A percentile compares a stretch with the other conserved stretches of the same genome.
phyloP scores from a whole-genome alignment of 2,797 vertebrate genomes.

The Oceanodroma leucorhoa region DNA sequence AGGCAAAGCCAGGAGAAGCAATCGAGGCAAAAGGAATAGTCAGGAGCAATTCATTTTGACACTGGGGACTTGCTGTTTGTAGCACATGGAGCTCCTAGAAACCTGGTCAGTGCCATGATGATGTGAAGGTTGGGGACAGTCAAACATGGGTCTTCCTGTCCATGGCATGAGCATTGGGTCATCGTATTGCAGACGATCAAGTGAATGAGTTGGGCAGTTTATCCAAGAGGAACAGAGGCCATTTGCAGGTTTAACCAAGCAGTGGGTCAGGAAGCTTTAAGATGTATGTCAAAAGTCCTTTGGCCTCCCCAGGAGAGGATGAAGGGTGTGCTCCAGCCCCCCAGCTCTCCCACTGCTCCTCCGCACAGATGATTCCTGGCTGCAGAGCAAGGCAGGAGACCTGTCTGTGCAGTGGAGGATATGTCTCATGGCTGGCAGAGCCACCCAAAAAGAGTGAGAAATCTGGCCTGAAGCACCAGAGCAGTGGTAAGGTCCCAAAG shows the following conservation, averaged over 20 bases:
- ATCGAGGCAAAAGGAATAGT: not conserved
- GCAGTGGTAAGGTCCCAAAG: not conserved
- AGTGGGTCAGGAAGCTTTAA: not conserved
- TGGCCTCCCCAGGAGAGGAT: not conserved
- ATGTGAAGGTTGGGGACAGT: not conserved
- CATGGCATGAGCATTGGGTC: fast-evolving
- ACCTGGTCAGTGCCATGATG: not conserved
- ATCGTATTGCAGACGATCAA: fast-evolving
- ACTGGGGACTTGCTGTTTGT: not conserved
- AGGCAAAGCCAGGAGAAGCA: not conserved
- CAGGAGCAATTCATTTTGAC: not conserved
- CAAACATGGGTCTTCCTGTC: not conserved
- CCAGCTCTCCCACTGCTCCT: not conserved
- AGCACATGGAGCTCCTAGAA: not conserved
- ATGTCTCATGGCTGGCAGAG: not conserved
- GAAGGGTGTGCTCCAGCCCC: not conserved
- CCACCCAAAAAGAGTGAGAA: not conserved
- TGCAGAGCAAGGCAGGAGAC: not conserved
- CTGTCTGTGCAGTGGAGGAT: not conserved
- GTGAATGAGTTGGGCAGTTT: not conserved
- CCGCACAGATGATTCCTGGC: not conserved
- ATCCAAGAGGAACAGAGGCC: not conserved
- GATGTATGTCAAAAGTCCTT: not conserved
- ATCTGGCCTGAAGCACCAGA: not conserved
- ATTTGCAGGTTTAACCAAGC: not conserved